Evolutionary conservation across 1,140 invertebrate species (phyloP), one percentile per base, ranked within the genome.

Genomic region (Antheraea pernyi): DNA sequence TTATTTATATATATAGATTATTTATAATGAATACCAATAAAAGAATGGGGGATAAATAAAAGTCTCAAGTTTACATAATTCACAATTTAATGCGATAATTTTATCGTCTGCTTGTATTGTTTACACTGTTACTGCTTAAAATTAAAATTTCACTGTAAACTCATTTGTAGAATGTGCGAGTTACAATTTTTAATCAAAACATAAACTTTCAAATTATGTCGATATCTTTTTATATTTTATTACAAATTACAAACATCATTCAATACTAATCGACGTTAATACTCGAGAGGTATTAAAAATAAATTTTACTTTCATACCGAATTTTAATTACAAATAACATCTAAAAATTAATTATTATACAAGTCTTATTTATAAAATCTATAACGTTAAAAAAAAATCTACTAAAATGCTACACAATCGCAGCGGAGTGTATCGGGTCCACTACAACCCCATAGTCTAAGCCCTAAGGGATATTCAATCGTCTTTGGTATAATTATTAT

Each of bases 401-500:
- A 78, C 83, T 83, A 88, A 42, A 42, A 77, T 80, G 76, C 30
- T 63, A 30, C 30, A 61, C 22, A 63, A 37, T 60, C 11, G 59
- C 59, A 60, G 59, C 59, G 19, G 13, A 9, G 18, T 60, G 7
- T 4, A 19, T 60, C 22, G 37, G 18, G 39, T 42, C 11, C 46
- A 46, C 77, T 76, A 76, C 64, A 72, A 75, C 76, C 22, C 22
- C 76, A 79, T 73, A 83, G 77, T 83, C 76, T 81, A 75, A 84
- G 85, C 79, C 71, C 78, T 81, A 82, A 85, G 81, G 84, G 86
- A 89, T 88, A 87, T 89, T 92, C 87, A 85, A 89, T 85, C 79
- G 83, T 92, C 89, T 92, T 92, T 92, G 89, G 89, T 92, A 92
- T 92, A 78, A 88, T 87, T 89, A 81, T 86, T 84, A 85, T 73